A percentile compares a stretch with the other conserved stretches of the same genome.
phyloP scores from a whole-genome alignment of 30 jellyfish, hydroid and myxozoan species.

The Cassiopea andromeda region DNA sequence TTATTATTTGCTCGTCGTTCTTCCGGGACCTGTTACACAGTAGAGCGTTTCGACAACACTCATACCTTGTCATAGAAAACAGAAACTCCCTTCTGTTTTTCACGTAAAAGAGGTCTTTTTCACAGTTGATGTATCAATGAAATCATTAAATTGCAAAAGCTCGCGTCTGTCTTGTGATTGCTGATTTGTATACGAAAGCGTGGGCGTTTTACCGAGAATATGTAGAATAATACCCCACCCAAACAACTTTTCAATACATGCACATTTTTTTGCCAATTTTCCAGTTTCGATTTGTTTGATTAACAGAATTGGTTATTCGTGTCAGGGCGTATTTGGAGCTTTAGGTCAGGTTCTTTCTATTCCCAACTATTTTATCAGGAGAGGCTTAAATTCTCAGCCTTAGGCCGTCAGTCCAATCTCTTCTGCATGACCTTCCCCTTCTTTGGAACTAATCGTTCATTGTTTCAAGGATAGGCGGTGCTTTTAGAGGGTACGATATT shows the following conservation, averaged over 20 bases:
- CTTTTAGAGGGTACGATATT: too few relatives aligned
- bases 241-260: too few relatives aligned
- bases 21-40: slow-evolving; percentile 29
- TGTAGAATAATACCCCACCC: neutral
- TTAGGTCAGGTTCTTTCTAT: too few relatives aligned
- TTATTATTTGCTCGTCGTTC: neutral
- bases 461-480: too few relatives aligned
- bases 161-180: neutral
- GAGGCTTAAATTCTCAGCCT: neutral
- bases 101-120: too few relatives aligned
- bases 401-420: neutral
- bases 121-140: too few relatives aligned
- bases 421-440: neutral
- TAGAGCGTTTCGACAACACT: neutral
- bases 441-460: too few relatives aligned
- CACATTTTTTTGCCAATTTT: too few relatives aligned
- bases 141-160: neutral
- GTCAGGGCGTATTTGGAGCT: neutral
- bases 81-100: neutral
- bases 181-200: neutral
- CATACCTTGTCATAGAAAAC: neutral
- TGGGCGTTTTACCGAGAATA: neutral
- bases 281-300: neutral
- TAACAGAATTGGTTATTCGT: neutral
- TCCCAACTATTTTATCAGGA: too few relatives aligned